Evolutionary conservation across 2,888 invertebrate genomes (phyloP).

Genomic region (Cheilosia vernalis): DNA sequence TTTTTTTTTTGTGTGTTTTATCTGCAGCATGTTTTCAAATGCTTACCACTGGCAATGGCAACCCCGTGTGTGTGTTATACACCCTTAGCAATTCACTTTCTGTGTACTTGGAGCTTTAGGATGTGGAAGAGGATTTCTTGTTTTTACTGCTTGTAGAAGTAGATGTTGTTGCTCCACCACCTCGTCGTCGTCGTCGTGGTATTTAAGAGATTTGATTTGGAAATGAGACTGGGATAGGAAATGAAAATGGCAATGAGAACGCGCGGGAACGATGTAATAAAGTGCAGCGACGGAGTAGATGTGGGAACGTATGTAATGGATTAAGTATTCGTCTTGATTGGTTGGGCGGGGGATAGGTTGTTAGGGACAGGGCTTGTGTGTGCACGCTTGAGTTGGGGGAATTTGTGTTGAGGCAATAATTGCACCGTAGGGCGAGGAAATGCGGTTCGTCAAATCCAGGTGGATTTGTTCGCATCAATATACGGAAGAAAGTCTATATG

Average conservation of each 20-base stretch:
- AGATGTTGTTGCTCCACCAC: slow-evolving; percentile 64
- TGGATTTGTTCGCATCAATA: slow-evolving; percentile 2
- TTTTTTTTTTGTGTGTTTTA: slow-evolving; percentile 15
- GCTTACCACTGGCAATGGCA: slow-evolving; percentile 38
- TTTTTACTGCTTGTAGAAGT: slow-evolving; percentile 13
- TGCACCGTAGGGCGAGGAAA: slow-evolving; percentile 5
- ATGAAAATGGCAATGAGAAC: slow-evolving; percentile 21
- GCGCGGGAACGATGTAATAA: slow-evolving; percentile 54
- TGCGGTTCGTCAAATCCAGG: slow-evolving; percentile 17
- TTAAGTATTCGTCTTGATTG: slow-evolving; percentile 65
- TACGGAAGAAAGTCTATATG: background rate
- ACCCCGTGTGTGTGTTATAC: slow-evolving; percentile 26
- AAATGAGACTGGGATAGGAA: slow-evolving; percentile 7
- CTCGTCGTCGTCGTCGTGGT: slow-evolving; percentile 45
- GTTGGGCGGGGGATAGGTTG: slow-evolving; percentile 14
- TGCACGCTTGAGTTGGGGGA: slow-evolving; percentile 4
- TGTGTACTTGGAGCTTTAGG: slow-evolving; percentile 61
- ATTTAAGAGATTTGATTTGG: slow-evolving; percentile 72
- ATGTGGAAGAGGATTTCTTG: slow-evolving; percentile 8
- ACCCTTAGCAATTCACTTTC: slow-evolving; percentile 66
- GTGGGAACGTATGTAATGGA: slow-evolving; percentile 47
- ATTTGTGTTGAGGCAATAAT: slow-evolving; percentile 47
- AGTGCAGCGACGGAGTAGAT: slow-evolving; percentile 41
- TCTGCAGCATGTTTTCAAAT: slow-evolving; percentile 41
- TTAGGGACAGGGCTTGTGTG: slow-evolving; percentile 3